Percentiles rank a stretch among this genome's conserved stretches.
Conservation (phyloP, 1,140 invertebrate species). For the Aphaenogaster floridana region DNA sequence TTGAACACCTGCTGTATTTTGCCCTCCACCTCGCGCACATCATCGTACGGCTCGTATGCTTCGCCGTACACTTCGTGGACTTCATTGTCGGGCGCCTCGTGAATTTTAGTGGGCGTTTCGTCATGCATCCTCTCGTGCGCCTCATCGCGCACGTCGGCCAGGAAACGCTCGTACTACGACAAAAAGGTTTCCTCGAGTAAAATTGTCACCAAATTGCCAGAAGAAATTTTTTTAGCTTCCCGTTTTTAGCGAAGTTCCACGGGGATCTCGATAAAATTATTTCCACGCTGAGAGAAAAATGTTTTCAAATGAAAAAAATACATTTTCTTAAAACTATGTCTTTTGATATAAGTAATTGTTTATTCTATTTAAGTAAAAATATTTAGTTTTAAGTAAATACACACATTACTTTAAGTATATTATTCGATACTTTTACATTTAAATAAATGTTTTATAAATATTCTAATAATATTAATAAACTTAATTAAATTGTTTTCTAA, state of each 20-base stretch:
- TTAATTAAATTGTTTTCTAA: no score
- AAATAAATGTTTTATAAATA: no score
- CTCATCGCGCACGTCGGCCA: neutral
- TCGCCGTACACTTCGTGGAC: neutral
- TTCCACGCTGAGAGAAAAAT: no score
- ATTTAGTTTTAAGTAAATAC: no score
- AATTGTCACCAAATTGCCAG: neutral
- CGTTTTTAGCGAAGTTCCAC: neutral
- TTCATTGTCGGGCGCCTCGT: neutral
- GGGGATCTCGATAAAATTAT: neutral
- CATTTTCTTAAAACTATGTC: no score
- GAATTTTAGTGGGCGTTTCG: neutral
- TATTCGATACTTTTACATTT: no score
- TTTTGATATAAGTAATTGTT: no score
- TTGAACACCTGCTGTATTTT: neutral
- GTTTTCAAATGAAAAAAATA: no score
- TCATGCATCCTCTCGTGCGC: neutral
- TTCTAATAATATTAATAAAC: no score
- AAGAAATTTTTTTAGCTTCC: neutral
- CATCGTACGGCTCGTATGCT: neutral
- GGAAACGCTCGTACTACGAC: conserved; percentile 10
- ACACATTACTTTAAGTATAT: no score
- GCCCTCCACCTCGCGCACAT: neutral
- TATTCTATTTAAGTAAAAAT: no score
- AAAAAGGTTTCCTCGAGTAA: neutral